phyloP scores from a whole-genome alignment of 2,797 vertebrate genomes.

The Coregonus suidteri region DNA sequence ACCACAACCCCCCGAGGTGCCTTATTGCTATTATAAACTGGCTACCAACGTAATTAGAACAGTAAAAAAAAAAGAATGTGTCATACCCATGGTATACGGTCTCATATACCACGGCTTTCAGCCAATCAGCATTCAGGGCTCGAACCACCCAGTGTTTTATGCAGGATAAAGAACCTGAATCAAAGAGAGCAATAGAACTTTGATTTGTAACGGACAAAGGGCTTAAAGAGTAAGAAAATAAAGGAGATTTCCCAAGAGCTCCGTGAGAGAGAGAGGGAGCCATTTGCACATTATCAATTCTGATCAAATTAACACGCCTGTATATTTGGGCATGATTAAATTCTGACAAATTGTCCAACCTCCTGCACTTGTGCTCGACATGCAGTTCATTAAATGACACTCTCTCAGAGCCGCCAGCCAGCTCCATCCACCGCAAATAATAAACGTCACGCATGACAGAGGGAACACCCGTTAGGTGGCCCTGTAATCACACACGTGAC shows the following conservation, averaged over 20 bases:
- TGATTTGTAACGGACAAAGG: constrained; percentile 41
- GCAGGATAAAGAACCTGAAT: constrained; percentile 32
- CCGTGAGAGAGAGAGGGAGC: not conserved
- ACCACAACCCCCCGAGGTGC: too few relatives aligned
- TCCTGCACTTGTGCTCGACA: constrained; percentile 45
- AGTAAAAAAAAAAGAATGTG: too few relatives aligned
- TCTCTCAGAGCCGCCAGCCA: constrained; percentile 5
- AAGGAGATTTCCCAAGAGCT: constrained; percentile 47
- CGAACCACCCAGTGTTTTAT: not conserved
- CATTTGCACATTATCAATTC: constrained; percentile 55
- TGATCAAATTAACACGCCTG: constrained; percentile 55
- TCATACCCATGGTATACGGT: too few relatives aligned
- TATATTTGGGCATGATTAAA: constrained; percentile 58
- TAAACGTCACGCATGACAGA: constrained; percentile 30
- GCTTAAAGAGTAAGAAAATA: constrained; percentile 46
- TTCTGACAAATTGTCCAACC: constrained; percentile 56
- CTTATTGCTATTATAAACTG: too few relatives aligned
- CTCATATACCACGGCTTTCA: too few relatives aligned
- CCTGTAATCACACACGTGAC: constrained; percentile 20
- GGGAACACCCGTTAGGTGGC: not conserved
- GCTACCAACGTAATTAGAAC: too few relatives aligned
- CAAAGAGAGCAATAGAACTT: constrained; percentile 48
- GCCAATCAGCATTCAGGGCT: too few relatives aligned
- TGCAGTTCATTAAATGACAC: constrained; percentile 48
- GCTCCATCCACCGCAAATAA: constrained; percentile 42